Conservation (phyloP, 2,888 invertebrate species). For the Campoplex capitator region DNA sequence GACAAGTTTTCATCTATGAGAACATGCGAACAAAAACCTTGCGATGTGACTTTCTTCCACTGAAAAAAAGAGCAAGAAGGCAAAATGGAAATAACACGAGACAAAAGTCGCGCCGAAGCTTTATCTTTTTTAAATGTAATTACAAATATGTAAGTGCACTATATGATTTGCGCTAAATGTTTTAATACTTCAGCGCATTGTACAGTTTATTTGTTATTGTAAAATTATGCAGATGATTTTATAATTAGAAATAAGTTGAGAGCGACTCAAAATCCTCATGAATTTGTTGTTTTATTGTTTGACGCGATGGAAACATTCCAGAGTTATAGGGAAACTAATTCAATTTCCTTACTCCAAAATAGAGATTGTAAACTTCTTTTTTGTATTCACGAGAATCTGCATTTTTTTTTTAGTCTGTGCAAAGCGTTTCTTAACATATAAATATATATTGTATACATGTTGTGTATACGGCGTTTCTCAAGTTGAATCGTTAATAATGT, state of each 20-base stretch:
- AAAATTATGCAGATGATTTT: constrained; percentile 46
- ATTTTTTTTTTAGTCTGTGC: constrained; percentile 1
- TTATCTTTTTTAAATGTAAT: constrained; percentile 47
- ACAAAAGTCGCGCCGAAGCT: constrained; percentile 44
- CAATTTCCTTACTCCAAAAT: not conserved
- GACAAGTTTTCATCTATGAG: constrained; percentile 7
- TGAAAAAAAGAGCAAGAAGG: not conserved
- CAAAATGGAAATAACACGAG: not conserved
- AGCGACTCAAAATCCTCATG: constrained; percentile 31
- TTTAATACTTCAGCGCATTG: constrained; percentile 70
- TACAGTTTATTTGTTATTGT: constrained; percentile 59
- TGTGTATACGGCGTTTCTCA: not conserved
- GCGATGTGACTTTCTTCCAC: constrained; percentile 43
- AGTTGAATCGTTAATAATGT: not conserved
- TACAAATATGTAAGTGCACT: not conserved
- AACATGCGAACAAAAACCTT: constrained; percentile 16
- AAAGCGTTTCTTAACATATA: constrained; percentile 3
- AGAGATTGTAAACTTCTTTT: constrained; percentile 16
- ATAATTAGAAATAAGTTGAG: constrained; percentile 59
- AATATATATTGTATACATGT: constrained; percentile 6
- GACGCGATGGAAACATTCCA: constrained; percentile 33
- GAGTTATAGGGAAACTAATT: constrained; percentile 18
- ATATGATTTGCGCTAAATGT: constrained; percentile 59
- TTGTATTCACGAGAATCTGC: not conserved
- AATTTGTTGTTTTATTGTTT: constrained; percentile 5